Percentiles rank a stretch among this genome's conserved stretches.
These are phyloP conservation scores for Uromys caudimaculatus DNA, from an alignment of 2,797 vertebrate species.

Conservation along the genomic window DNA sequence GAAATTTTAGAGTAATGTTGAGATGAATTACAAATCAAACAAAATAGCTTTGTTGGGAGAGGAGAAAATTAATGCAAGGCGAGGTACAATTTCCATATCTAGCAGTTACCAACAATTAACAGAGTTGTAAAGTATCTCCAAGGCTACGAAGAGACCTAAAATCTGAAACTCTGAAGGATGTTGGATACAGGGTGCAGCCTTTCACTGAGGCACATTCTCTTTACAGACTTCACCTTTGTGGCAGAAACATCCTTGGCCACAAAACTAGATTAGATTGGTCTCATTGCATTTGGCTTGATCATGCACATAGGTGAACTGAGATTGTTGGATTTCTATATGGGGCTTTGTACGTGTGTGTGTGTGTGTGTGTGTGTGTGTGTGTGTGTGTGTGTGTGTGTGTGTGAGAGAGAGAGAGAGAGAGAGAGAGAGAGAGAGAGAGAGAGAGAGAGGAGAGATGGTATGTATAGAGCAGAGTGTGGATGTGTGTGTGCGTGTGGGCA, in stretches of 20 bases:
- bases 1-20: background rate
- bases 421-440: background rate
- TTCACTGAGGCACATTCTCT: background rate
- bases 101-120: background rate
- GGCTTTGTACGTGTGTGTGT: background rate
- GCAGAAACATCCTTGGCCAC: background rate
- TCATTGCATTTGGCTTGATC: background rate
- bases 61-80: background rate
- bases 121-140: background rate
- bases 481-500: background rate
- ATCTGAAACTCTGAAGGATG: background rate
- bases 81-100: background rate
- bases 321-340: too few species aligned
- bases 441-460: too few species aligned
- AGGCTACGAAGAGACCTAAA: background rate
- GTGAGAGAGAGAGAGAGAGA: background rate
- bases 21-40: conserved; percentile 12
- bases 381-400: too few species aligned
- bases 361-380: too few species aligned
- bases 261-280: background rate
- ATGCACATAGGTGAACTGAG: background rate
- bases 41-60: background rate
- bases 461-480: too few species aligned
- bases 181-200: background rate
- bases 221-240: background rate